phyloP scores from a whole-genome alignment of 2,113 vertebrate species.

The Emberiza fucata region DNA sequence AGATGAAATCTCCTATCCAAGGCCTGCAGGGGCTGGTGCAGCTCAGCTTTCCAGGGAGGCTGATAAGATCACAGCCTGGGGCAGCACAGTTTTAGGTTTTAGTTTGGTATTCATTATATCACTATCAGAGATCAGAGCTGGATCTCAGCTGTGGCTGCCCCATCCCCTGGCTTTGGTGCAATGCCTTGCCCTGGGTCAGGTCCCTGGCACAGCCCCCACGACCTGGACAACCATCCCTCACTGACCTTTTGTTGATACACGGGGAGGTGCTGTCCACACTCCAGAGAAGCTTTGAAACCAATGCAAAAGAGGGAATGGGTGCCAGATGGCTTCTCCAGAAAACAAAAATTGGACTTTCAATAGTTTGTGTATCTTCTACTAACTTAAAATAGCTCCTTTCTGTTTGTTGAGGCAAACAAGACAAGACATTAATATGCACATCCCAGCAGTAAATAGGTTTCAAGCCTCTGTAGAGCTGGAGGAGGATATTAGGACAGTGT shows the following conservation, averaged over 20 bases:
- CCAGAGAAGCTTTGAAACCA: background rate
- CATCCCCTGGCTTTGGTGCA: background rate
- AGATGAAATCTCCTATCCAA: background rate
- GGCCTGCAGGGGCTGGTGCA: background rate
- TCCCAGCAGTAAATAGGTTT: constrained; percentile 34
- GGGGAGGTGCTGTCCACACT: background rate
- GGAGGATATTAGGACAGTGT: background rate
- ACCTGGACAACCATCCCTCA: background rate
- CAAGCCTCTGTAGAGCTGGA: constrained; percentile 7
- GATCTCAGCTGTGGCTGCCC: background rate
- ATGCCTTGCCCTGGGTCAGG: accelerated
- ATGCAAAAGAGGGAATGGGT: accelerated
- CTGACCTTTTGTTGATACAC: accelerated
- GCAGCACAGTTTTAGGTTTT: constrained; percentile 12
- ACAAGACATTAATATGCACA: constrained; percentile 34
- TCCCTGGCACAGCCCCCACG: background rate
- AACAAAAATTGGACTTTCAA: background rate
- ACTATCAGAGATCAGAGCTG: background rate
- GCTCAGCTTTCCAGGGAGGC: constrained; percentile 5
- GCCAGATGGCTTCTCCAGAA: background rate
- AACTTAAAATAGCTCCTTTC: constrained; percentile 36
- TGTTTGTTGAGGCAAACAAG: constrained; percentile 49
- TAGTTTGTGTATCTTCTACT: background rate
- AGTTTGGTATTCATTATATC: constrained; percentile 22
- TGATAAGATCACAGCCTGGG: background rate